phyloP scores from a whole-genome alignment of 2,797 vertebrate species.

The Rhinophrynus dorsalis region DNA sequence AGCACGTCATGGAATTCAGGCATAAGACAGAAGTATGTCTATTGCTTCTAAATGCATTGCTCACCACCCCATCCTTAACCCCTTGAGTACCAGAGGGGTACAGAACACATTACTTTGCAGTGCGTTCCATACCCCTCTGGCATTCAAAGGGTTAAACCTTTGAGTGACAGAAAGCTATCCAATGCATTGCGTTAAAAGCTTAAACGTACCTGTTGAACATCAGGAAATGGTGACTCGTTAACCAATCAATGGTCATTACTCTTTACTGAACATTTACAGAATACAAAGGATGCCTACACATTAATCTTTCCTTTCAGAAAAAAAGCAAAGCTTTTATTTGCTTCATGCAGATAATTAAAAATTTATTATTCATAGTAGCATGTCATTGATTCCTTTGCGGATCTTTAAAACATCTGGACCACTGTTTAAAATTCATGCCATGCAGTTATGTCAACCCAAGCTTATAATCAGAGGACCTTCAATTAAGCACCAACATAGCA shows the following conservation, averaged over 20 bases:
- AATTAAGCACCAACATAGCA: constrained; percentile 58
- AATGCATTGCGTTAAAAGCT: too few species aligned
- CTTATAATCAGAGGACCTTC: constrained; percentile 59
- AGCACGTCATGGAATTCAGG: too few species aligned
- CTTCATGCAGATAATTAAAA: constrained; percentile 49
- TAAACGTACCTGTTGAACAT: too few species aligned
- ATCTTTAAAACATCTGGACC: constrained; percentile 61
- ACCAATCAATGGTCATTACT: constrained; percentile 25
- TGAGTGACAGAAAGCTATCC: too few species aligned
- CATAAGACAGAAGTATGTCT: too few species aligned
- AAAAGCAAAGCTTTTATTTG: constrained; percentile 52
- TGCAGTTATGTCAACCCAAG: constrained; percentile 44
- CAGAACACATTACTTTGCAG: too few species aligned
- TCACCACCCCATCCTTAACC: too few species aligned
- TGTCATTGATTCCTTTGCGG: constrained; percentile 47
- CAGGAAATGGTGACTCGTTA: not conserved
- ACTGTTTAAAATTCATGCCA: constrained; percentile 58
- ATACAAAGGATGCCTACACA: constrained; percentile 24
- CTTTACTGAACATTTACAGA: constrained; percentile 44
- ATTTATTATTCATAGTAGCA: constrained; percentile 59
- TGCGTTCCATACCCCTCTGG: too few species aligned
- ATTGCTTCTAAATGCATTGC: too few species aligned
- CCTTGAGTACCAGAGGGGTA: too few species aligned
- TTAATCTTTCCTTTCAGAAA: constrained; percentile 47
- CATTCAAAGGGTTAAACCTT: too few species aligned